Base-by-base conservation (phyloP, 2,113 vertebrate species). In the Varanus salvator region DNA sequence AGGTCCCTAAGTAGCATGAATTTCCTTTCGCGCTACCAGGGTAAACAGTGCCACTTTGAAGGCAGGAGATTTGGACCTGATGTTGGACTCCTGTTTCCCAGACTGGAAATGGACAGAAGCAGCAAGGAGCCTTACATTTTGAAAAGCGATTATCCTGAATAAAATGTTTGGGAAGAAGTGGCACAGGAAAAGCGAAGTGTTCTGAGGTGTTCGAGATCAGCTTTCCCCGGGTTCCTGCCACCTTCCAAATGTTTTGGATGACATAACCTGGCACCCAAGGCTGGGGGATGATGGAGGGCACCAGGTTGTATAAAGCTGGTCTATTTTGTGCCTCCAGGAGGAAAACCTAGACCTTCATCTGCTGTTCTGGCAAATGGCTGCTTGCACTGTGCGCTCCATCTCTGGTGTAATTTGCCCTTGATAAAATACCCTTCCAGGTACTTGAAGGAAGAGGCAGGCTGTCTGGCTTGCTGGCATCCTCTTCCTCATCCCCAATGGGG, bases 1-100 rank as follows among this genome's bases (percentile, higher is more conserved):
- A 98, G 98, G 77, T 83, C 83, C 25, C 97, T 98, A 89, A 91
- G 86, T 0, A 44, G 85, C 4, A 88, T 98, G 31, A 57, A 71
- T 0, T 99, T 99, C 83, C 96, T 99, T 85, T 95, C 97, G 0
- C 97, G 95, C 34, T 97, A 96, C 54, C 48, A 87, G 2, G 98
- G 98, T 64, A 89, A 86, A 60, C 91, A 94, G 0, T 98, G 98
- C 93, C 97, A 96, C 66, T 99, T 98, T 74, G 98, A 98, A 95
- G 98, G 99, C 17, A 97, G 98, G 87, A 89, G 78, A 12, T 96
- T 99, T 0, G 98, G 99, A 3, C 94, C 97, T 0, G 97, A 99
- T 92, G 95, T 95, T 0, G 98, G 98, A 0, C 31, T 99, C 68
- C 97, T 99, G 44, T 99, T 99, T 92, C 97, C 91, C 78, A 98